phyloP scores from a whole-genome alignment of 1,140 invertebrate species.

The Drosophila arawakana region DNA sequence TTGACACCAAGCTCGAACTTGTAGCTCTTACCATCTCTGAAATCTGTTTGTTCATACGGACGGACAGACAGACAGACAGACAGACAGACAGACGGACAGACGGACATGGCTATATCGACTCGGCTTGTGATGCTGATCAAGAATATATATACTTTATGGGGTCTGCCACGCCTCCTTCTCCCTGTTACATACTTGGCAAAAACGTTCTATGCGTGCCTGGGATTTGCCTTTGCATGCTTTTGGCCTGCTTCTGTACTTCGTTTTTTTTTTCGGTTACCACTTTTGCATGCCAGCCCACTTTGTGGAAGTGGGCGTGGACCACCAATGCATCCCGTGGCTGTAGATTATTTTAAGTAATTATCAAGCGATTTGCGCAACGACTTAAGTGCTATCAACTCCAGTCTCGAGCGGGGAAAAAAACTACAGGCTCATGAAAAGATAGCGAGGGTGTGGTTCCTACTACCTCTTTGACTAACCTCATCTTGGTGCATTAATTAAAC shows the following conservation, averaged over 20 bases:
- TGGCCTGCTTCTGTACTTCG: slow-evolving; percentile 40
- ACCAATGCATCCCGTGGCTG: slow-evolving; percentile 58
- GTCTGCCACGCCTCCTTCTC: no score
- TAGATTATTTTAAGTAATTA: slow-evolving; percentile 82
- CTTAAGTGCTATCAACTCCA: slow-evolving; percentile 67
- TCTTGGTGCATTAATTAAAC: slow-evolving; percentile 62
- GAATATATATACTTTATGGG: no score
- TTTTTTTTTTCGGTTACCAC: slow-evolving; percentile 17
- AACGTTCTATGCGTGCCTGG: slow-evolving; percentile 56
- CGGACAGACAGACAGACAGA: no score
- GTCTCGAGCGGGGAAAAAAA: slow-evolving; percentile 30
- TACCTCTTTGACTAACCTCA: no score
- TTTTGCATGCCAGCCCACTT: slow-evolving; percentile 23
- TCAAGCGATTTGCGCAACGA: slow-evolving; percentile 77
- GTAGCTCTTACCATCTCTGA: no score
- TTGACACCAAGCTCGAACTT: no score
- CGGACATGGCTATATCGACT: no score
- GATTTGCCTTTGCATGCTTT: slow-evolving; percentile 54
- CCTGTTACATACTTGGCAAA: no score
- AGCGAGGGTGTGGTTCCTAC: background rate
- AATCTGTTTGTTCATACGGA: no score
- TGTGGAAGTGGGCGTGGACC: slow-evolving; percentile 53
- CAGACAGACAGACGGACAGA: no score
- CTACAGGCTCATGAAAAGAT: background rate
- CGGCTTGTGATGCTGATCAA: no score